Base-by-base conservation (phyloP, 1,140 invertebrate genomes). In the Drosophila dunni region DNA sequence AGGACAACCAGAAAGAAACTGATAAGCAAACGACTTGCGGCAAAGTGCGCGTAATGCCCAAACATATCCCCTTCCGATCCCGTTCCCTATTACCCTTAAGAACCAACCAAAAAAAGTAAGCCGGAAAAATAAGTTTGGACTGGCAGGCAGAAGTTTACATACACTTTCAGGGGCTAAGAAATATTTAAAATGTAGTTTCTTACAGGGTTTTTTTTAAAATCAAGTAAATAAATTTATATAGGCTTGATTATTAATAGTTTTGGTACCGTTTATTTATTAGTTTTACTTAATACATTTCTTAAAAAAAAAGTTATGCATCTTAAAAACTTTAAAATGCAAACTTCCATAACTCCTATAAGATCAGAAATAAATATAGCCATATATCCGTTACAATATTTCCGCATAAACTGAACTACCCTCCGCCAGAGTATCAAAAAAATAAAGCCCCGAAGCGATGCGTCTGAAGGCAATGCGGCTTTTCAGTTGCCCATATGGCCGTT, bases 11-110 rank as follows among this genome's bases (percentile, higher is more conserved):
- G 72, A 88, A 71, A 29, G 24, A 60, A 86, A 65, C 73, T 77
- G 83, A 86, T 86, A 86, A 86, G 83, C 71, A 68, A 86, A 86
- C 83, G 83, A 86, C 82, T 79, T 79, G 83, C 75, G 81, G 76
- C 74, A 77, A 78, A 78, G 60, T 72, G 51, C 68, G 82, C 78
- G 66, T 79, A 84, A 78, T 84, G 75, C 66, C 51, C 69, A 44
- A 24, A 64, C 78, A 74, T 75, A 70, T 66, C 48, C 66, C 60
- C 58, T 36, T 7, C 11, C 24, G 5, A 17, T 33, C 53, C 48
- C 53, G 8, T 54, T 15, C 38, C 24, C 51, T 29, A 42, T 36
- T 36, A 42, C 29, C 66, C 57, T 33, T 34, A 1, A 10, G 9
- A 53, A 53, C 24, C 34, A 20, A 40, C 11, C 9, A 0, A 17